phyloP scores from a whole-genome alignment of 2,797 vertebrate genomes.

The Anomalospiza imberbis region DNA sequence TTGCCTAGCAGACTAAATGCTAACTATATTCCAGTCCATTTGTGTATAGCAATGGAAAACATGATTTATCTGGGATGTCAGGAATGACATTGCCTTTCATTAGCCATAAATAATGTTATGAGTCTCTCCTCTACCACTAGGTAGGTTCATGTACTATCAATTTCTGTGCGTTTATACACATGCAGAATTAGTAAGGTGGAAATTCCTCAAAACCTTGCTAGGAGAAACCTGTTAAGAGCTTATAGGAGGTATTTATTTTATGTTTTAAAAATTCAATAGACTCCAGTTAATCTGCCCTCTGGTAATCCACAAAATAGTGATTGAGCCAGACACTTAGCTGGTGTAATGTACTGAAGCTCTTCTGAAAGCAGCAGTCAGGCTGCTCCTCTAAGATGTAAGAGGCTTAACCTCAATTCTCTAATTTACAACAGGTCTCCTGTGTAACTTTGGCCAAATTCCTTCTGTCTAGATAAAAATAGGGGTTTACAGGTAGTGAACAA shows the following conservation, averaged over 20 bases:
- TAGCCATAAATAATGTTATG: background rate
- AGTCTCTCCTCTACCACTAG: background rate
- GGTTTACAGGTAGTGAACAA: background rate
- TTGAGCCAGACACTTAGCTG: constrained; percentile 27
- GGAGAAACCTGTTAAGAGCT: constrained; percentile 4
- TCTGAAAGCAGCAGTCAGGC: constrained; percentile 20
- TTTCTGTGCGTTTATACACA: background rate
- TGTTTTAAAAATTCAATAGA: constrained; percentile 27
- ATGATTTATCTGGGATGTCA: constrained; percentile 35
- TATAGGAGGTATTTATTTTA: constrained; percentile 27
- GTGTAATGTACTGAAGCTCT: constrained; percentile 22
- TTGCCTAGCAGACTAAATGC: constrained; percentile 4
- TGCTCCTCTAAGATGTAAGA: constrained; percentile 4
- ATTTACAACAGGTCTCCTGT: background rate
- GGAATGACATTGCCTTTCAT: constrained; percentile 13
- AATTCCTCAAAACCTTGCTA: background rate
- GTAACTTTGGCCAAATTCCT: constrained; percentile 13
- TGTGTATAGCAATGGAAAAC: constrained; percentile 15
- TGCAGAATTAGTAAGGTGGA: background rate
- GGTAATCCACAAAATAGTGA: constrained; percentile 25
- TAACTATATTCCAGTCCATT: background rate
- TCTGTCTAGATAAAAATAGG: background rate
- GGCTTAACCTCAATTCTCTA: constrained; percentile 29
- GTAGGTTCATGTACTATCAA: background rate
- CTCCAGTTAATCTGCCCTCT: constrained; percentile 32